Evolutionary conservation across 2,888 invertebrate species (phyloP).

Genomic region (Cinara cedri): DNA sequence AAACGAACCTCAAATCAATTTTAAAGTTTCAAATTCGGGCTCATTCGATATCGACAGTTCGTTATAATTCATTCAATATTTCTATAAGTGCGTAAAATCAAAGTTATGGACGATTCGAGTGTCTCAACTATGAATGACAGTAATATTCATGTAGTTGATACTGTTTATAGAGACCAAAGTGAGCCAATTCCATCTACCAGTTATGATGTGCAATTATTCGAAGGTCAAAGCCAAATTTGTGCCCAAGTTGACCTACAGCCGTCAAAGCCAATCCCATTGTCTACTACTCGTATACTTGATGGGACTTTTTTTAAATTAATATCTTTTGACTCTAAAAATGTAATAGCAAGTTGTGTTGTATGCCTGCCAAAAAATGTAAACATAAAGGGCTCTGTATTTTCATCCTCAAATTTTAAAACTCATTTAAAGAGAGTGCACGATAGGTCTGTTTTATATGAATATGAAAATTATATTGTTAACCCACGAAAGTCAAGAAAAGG

Average conservation of each 20-base stretch:
- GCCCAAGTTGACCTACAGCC: conserved; percentile 2
- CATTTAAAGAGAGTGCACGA: conserved; percentile 25
- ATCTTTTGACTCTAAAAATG: conserved; percentile 27
- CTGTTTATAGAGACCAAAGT: conserved; percentile 29
- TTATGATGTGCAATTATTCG: conserved; percentile 14
- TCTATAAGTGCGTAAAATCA: conserved; percentile 22
- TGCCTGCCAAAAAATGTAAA: conserved; percentile 28
- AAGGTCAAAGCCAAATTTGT: conserved; percentile 15
- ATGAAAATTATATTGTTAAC: conserved; percentile 28
- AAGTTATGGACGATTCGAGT: conserved; percentile 20
- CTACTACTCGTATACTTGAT: conserved; percentile 29
- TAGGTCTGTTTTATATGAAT: conserved; percentile 27
- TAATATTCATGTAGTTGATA: neutral
- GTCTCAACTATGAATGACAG: conserved; percentile 27
- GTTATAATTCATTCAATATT: neutral
- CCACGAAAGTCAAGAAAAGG: conserved; percentile 29
- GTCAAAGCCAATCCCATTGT: neutral
- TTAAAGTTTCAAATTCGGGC: too few species aligned
- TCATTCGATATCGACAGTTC: conserved; percentile 8
- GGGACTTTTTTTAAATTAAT: conserved; percentile 30
- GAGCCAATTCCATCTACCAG: conserved; percentile 25
- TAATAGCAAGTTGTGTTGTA: conserved; percentile 33
- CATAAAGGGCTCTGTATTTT: conserved; percentile 11
- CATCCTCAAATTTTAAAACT: conserved; percentile 23
- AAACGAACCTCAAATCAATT: too few species aligned